phyloP scores from a whole-genome alignment of 2,797 vertebrate species.

The Astyanax mexicanus region DNA sequence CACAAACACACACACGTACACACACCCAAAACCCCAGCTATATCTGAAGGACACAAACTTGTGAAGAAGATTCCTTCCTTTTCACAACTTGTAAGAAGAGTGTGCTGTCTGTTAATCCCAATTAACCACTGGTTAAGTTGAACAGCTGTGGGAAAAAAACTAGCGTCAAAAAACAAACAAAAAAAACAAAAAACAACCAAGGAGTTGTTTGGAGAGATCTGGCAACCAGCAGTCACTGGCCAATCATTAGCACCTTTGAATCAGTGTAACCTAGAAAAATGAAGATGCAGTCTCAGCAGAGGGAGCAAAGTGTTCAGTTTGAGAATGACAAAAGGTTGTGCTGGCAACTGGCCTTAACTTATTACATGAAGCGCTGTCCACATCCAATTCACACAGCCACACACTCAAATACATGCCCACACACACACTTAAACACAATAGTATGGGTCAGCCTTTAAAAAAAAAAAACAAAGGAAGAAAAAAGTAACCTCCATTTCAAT shows the following conservation, averaged over 20 bases:
- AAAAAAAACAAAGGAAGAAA: no score
- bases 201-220: slow-evolving; percentile 20
- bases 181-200: no score
- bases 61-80: background rate
- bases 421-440: slow-evolving; percentile 12
- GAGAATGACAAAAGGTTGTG: background rate
- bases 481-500: background rate
- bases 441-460: no score
- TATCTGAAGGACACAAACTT: slow-evolving; percentile 8
- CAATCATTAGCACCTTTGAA: slow-evolving; percentile 36
- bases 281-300: slow-evolving; percentile 10
- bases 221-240: slow-evolving; percentile 37
- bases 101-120: no score
- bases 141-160: background rate
- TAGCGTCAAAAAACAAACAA: no score
- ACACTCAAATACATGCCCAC: slow-evolving; percentile 5
- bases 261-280: slow-evolving; percentile 22
- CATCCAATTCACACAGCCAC: slow-evolving; percentile 25
- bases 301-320: slow-evolving; percentile 15
- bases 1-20: slow-evolving; percentile 6
- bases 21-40: slow-evolving; percentile 24
- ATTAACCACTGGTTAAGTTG: background rate
- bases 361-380: slow-evolving; percentile 29
- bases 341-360: slow-evolving; percentile 29
- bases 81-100: background rate